Conservation (phyloP, 1,140 invertebrate genomes). For the Leguminivora glycinivorella region DNA sequence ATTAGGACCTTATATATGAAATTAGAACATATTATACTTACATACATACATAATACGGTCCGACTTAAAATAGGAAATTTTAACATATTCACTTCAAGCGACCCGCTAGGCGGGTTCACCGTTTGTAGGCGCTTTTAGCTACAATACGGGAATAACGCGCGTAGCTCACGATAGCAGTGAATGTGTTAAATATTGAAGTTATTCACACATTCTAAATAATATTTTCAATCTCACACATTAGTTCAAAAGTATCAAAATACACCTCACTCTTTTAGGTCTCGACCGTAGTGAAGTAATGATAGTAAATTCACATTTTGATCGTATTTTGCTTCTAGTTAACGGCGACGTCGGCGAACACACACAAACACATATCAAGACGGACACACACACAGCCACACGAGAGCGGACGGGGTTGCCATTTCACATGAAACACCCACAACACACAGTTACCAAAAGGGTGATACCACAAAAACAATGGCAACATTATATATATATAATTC, state of each 20-base stretch:
- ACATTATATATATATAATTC: conserved; percentile 57
- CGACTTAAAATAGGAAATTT: conserved; percentile 20
- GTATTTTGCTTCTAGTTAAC: conserved; percentile 76
- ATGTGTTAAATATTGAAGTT: background rate
- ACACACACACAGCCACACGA: conserved; percentile 71
- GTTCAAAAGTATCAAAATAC: background rate
- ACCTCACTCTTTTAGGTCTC: conserved; percentile 5
- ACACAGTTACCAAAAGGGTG: conserved; percentile 25
- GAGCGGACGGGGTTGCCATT: conserved; percentile 58
- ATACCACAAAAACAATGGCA: conserved; percentile 49
- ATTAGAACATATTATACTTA: conserved; percentile 37
- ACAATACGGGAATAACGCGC: too few relatives aligned
- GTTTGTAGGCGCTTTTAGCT: too few relatives aligned
- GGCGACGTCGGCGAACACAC: conserved; percentile 65
- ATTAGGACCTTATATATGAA: too few relatives aligned
- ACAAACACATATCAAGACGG: conserved; percentile 77
- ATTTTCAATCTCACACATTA: too few relatives aligned
- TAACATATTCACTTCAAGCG: too few relatives aligned
- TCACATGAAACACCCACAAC: conserved; percentile 40
- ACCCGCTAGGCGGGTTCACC: too few relatives aligned
- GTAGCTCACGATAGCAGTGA: too few relatives aligned
- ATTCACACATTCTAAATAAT: background rate
- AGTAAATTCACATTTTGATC: conserved; percentile 59
- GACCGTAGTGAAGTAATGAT: conserved; percentile 42
- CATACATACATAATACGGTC: conserved; percentile 33